Evolutionary conservation across 2,888 invertebrate genomes (phyloP).

Genomic region (Thymelicus sylvestris): DNA sequence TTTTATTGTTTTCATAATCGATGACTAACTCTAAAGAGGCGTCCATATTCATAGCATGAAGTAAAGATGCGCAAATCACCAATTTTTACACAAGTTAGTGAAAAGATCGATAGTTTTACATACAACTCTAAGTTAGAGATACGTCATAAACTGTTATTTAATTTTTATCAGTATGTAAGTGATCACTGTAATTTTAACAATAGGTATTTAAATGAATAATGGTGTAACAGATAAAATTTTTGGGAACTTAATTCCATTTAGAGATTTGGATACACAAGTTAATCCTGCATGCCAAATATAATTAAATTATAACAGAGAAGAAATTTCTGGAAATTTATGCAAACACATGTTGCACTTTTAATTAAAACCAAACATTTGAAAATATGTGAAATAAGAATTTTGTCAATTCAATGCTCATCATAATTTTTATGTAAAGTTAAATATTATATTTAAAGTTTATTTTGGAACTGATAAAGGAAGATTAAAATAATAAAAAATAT

Average conservation of each 20-base stretch:
- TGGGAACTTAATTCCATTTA: conserved; percentile 84
- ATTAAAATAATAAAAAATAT: conserved; percentile 4
- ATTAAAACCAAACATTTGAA: conserved; percentile 76
- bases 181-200: conserved; percentile 65
- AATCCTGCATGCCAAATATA: conserved; percentile 45
- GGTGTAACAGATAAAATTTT: conserved; percentile 57
- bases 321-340: conserved; percentile 32
- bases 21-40: conserved; percentile 82
- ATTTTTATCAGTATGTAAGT: conserved; percentile 65
- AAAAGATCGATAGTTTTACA: conserved; percentile 65
- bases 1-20: conserved; percentile 80
- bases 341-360: conserved; percentile 49
- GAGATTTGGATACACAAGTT: conserved; percentile 46
- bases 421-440: conserved; percentile 51
- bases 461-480: conserved; percentile 4
- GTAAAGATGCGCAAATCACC: conserved; percentile 79
- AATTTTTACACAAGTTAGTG: conserved; percentile 75
- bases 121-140: conserved; percentile 69
- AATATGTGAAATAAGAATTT: conserved; percentile 79
- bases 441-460: conserved; percentile 39
- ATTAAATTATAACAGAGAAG: conserved; percentile 45
- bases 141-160: conserved; percentile 68
- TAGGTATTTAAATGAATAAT: conserved; percentile 63
- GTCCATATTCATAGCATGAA: conserved; percentile 80
- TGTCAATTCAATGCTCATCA: conserved; percentile 74